phyloP scores from a whole-genome alignment of 2,797 vertebrate genomes.

The Phaenicophaeus curvirostris region DNA sequence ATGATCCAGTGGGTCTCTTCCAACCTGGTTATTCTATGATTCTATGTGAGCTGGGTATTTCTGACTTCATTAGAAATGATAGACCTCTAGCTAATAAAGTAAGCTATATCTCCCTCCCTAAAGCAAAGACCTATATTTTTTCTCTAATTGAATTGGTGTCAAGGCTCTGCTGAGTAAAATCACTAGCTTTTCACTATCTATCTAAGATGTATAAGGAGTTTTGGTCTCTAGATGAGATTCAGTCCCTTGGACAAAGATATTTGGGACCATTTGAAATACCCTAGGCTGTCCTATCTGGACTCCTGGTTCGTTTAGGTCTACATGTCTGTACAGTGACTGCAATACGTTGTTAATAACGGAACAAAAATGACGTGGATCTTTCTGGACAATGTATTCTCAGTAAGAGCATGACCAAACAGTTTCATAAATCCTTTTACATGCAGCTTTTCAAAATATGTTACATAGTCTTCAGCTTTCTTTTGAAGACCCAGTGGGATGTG shows the following conservation, averaged over 20 bases:
- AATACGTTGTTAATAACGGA: neutral
- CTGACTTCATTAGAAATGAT: neutral
- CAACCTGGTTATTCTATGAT: too few species aligned
- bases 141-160: neutral
- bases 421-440: neutral
- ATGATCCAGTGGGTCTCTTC: too few species aligned
- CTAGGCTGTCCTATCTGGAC: neutral
- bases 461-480: neutral
- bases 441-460: neutral
- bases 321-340: too few species aligned
- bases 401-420: neutral
- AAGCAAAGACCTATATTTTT: neutral
- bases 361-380: neutral
- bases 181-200: neutral
- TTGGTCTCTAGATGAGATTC: neutral
- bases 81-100: neutral
- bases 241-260: neutral
- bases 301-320: too few species aligned
- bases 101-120: neutral
- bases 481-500: neutral
- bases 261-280: neutral
- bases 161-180: neutral
- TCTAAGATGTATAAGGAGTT: neutral
- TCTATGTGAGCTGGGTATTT: neutral
- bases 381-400: neutral